These are phyloP conservation scores for Scolopax bukidnonensis DNA, from an alignment of 2,797 vertebrate genomes.

Conservation along the genomic window DNA sequence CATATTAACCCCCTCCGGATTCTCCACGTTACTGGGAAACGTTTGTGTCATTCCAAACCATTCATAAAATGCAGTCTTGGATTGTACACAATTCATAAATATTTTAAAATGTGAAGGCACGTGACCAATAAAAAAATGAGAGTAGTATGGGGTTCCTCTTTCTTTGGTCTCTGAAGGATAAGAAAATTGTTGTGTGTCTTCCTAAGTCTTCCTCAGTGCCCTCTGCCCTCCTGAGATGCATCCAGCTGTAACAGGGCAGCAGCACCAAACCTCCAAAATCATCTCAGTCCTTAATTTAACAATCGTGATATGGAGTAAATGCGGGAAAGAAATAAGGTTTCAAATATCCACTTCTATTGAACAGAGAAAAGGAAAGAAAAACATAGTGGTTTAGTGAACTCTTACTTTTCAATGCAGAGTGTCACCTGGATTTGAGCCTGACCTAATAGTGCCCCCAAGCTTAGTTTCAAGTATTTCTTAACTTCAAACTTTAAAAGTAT, in stretches of 20 bases:
- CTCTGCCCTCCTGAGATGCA: background rate
- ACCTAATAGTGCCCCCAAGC: background rate
- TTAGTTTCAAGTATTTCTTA: background rate
- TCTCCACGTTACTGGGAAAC: background rate
- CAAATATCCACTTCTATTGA: background rate
- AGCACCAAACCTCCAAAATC: background rate
- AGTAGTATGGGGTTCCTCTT: background rate
- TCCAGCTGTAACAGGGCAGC: background rate
- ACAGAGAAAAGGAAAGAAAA: background rate
- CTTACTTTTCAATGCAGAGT: background rate
- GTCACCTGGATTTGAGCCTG: background rate
- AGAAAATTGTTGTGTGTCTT: background rate
- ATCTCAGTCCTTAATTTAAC: background rate
- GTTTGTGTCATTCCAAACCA: background rate
- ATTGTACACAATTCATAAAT: background rate
- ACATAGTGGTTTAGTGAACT: background rate
- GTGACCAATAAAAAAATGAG: background rate
- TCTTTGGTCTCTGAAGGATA: background rate
- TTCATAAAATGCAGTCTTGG: background rate
- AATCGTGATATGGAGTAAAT: background rate
- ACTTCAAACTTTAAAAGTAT: background rate
- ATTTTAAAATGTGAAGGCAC: background rate
- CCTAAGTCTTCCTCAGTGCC: background rate
- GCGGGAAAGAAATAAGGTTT: background rate
- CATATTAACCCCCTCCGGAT: background rate